Evolutionary conservation across 1,140 invertebrate genomes (phyloP), one percentile per base, ranked within the genome.

Genomic region (Papilio xuthus): DNA sequence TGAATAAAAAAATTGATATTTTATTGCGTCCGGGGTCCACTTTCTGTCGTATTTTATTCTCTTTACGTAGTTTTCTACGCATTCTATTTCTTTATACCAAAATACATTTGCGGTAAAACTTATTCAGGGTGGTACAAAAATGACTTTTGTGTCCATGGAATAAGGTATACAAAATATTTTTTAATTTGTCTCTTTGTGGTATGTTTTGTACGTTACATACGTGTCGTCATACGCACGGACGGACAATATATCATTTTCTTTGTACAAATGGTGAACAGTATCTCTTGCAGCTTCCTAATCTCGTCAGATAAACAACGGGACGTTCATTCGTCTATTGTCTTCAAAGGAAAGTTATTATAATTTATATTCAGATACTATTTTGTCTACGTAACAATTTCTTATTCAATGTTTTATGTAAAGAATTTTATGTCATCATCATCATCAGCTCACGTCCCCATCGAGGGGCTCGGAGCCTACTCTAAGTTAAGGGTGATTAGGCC

Each of bases 1-100:
- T 42, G 83, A 76, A 74, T 84, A 85, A 90, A 92, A 91, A 91
- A 93, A 93, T 92, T 93, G 91, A 91, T 92, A 93, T 93, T 93
- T 90, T 93, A 93, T 93, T 91, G 86, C 91, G 86, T 86, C 85
- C 85, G 81, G 88, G 86, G 86, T 90, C 90, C 89, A 89, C 87
- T 91, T 91, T 90, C 82, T 82, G 87, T 86, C 83, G 90, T 92
- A 92, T 92, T 88, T 91, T 91, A 93, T 92, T 89, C 88, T 87
- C 83, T 86, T 85, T 87, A 85, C 85, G 86, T 85, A 83, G 85
- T 88, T 88, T 85, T 84, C 86, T 83, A 84, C 84, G 85, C 87
- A 87, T 85, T 85, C 85, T 84, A 84, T 85, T 87, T 84, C 80
- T 73, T 79, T 78, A 73, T 79, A 81, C 83, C 78, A 83, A 79